Conservation (phyloP, 1,140 invertebrate species). For the Drusus annulatus region DNA sequence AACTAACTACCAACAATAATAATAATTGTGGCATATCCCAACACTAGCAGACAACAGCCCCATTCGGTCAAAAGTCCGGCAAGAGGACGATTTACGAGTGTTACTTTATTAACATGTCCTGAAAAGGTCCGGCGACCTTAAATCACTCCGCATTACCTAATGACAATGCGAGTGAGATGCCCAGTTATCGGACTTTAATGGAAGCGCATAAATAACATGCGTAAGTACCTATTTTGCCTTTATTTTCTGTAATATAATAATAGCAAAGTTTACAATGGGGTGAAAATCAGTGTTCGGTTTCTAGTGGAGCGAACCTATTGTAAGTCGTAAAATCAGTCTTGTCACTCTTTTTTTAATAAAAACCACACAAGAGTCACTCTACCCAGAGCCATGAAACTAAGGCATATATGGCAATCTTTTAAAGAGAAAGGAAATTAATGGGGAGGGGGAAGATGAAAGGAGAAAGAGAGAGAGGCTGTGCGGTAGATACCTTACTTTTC, state of each 20-base stretch:
- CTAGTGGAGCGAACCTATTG: background rate
- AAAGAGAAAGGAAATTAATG: no score
- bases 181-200: conserved; percentile 2
- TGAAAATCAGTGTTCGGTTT: background rate
- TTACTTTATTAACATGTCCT: conserved; percentile 30
- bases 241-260: background rate
- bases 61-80: conserved; percentile 22
- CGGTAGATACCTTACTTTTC: no score
- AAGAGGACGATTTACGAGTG: conserved; percentile 38
- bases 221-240: background rate
- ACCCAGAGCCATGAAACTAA: no score
- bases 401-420: no score
- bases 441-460: no score
- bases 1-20: no score
- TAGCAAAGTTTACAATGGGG: background rate
- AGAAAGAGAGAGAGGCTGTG: no score
- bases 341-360: background rate
- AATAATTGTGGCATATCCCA: background rate
- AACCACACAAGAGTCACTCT: background rate
- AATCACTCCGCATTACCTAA: conserved; percentile 13
- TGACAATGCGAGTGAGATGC: conserved; percentile 30
- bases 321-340: background rate
- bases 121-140: conserved; percentile 21
- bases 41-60: conserved; percentile 13
- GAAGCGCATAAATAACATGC: background rate